phyloP scores from a whole-genome alignment of 2,113 vertebrate species.

The Tragelaphus buxtoni region DNA sequence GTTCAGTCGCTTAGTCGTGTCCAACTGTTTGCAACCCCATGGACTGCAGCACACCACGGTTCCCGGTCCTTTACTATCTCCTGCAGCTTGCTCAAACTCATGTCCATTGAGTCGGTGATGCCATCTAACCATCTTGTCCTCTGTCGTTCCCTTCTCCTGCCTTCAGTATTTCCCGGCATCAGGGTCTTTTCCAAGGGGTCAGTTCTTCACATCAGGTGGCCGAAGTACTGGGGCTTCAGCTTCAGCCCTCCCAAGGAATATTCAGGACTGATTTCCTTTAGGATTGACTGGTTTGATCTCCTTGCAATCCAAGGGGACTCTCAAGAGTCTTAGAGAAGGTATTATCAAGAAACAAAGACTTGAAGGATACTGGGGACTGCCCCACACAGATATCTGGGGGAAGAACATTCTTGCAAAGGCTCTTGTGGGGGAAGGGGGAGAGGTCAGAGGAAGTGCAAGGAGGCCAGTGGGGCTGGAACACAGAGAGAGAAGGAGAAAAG shows the following conservation, averaged over 20 bases:
- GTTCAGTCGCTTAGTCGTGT: neutral
- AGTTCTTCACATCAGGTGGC: neutral
- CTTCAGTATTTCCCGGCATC: neutral
- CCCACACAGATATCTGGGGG: neutral
- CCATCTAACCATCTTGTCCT: neutral
- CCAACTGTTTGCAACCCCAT: neutral
- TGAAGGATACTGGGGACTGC: neutral
- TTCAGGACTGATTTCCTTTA: neutral
- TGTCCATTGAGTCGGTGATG: neutral
- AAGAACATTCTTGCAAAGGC: neutral
- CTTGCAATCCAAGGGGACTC: neutral
- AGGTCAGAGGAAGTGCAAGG: neutral
- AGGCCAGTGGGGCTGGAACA: neutral
- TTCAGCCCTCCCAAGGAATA: neutral
- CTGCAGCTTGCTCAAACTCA: neutral
- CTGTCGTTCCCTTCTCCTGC: neutral
- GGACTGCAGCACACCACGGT: neutral
- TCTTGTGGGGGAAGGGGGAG: fast-evolving
- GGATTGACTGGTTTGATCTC: neutral
- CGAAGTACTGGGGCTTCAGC: neutral
- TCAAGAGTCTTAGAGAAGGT: neutral
- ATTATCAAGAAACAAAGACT: neutral
- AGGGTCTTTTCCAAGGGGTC: neutral
- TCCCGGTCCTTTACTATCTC: neutral
- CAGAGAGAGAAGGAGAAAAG: neutral